These are phyloP conservation scores for Cynocephalus volans DNA, from an alignment of 2,113 vertebrate genomes.

Conservation along the genomic window DNA sequence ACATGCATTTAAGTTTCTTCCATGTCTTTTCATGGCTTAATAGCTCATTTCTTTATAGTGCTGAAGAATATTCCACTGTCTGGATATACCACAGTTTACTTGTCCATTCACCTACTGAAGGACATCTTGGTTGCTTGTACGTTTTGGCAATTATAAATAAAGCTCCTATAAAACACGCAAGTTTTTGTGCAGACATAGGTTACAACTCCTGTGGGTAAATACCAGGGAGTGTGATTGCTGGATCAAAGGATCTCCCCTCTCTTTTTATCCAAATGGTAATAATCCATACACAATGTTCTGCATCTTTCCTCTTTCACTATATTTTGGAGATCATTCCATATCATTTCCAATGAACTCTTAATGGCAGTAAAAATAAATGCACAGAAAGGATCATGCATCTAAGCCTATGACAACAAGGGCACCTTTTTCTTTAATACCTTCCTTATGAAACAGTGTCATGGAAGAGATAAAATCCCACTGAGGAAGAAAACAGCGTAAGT, in stretches of 20 bases:
- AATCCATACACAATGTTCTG: background rate
- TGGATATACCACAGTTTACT: background rate
- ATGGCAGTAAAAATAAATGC: background rate
- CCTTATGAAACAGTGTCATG: background rate
- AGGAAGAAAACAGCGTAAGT: background rate
- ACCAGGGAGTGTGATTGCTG: background rate
- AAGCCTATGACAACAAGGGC: background rate
- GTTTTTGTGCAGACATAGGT: background rate
- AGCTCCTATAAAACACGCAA: background rate
- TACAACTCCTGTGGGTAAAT: constrained; percentile 7
- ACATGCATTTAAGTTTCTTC: background rate
- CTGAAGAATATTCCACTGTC: background rate
- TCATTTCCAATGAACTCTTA: background rate
- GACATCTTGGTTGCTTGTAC: background rate
- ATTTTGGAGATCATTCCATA: background rate
- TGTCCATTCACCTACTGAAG: constrained; percentile 17
- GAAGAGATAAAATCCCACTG: background rate
- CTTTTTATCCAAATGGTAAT: background rate
- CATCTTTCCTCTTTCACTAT: background rate
- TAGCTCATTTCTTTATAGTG: constrained; percentile 1
- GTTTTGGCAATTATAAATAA: background rate
- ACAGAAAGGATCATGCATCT: background rate
- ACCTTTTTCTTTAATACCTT: background rate
- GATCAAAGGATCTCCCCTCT: background rate
- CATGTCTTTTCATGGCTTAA: background rate